Percentiles rank a stretch among this genome's conserved stretches.
Evolutionary conservation across 37 sponge, comb jelly and placozoan species (phyloP).

Genomic region (Aphrocallistes beatrix): DNA sequence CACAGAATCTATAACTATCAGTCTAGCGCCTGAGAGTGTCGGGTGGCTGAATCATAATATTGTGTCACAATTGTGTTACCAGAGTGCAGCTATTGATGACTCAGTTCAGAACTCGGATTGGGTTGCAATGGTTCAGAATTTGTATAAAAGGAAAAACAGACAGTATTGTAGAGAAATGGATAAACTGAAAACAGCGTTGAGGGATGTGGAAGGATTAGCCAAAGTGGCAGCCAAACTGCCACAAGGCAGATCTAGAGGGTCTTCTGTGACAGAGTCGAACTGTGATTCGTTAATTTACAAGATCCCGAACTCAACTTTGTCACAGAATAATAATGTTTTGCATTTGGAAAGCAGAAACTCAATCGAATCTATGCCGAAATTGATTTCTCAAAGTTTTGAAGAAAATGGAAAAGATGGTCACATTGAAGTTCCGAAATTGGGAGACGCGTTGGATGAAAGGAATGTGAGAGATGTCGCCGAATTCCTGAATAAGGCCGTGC

Average conservation of each 20-base stretch:
- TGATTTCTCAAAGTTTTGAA: background rate
- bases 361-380: background rate
- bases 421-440: background rate
- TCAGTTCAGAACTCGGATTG: too few relatives aligned
- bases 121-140: too few relatives aligned
- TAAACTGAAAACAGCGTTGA: background rate
- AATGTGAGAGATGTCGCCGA: background rate
- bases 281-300: background rate
- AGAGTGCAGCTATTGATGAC: too few relatives aligned
- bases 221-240: background rate
- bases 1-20: too few relatives aligned
- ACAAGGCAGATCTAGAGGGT: background rate
- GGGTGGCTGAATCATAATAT: too few relatives aligned
- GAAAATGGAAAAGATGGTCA: background rate
- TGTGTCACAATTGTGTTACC: too few relatives aligned
- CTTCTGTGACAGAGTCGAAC: background rate
- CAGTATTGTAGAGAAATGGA: too few relatives aligned
- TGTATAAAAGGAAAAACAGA: too few relatives aligned
- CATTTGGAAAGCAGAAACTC: background rate
- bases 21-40: too few relatives aligned
- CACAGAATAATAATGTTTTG: background rate
- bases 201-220: background rate
- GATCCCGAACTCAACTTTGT: background rate
- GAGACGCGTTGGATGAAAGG: background rate
- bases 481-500: background rate